phyloP scores from a whole-genome alignment of 2,888 invertebrate genomes.

The Keiferia lycopersicella region DNA sequence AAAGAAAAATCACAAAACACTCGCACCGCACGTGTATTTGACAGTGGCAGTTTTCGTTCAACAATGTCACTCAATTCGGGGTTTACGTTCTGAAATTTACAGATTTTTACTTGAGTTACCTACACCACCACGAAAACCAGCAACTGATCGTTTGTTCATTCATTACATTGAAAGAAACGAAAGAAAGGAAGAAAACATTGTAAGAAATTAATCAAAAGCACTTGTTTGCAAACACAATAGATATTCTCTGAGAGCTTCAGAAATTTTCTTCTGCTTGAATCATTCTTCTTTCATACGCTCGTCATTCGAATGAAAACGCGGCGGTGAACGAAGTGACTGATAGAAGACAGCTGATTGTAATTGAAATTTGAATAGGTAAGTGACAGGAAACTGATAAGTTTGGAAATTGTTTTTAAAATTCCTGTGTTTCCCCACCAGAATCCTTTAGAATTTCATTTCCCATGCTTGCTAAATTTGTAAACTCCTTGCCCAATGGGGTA shows the following conservation, averaged over 20 bases:
- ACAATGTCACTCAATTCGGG: background rate
- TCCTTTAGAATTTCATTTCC: background rate
- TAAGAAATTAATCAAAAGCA: too few species aligned
- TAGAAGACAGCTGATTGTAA: slow-evolving; percentile 8
- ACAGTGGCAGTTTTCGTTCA: slow-evolving; percentile 15
- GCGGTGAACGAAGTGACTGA: background rate
- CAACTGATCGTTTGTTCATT: too few species aligned
- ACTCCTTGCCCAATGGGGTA: slow-evolving; percentile 81
- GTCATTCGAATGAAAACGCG: background rate
- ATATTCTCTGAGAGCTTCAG: too few species aligned
- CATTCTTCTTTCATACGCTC: background rate
- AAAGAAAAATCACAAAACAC: background rate
- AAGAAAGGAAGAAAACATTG: too few species aligned
- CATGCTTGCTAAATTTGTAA: slow-evolving; percentile 81
- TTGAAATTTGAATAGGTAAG: slow-evolving; percentile 10
- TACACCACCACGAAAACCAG: background rate
- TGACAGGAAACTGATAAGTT: slow-evolving; percentile 14
- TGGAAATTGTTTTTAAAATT: slow-evolving; percentile 8
- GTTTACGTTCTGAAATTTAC: background rate
- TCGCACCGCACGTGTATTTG: slow-evolving; percentile 8
- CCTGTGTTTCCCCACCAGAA: background rate
- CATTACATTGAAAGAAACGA: too few species aligned
- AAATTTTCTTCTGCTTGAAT: background rate
- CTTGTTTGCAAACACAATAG: too few species aligned
- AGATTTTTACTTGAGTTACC: too few species aligned